Evolutionary conservation across 53 echinoderm and acorn worm species (phyloP).

Genomic region (Pentamera pediparva): DNA sequence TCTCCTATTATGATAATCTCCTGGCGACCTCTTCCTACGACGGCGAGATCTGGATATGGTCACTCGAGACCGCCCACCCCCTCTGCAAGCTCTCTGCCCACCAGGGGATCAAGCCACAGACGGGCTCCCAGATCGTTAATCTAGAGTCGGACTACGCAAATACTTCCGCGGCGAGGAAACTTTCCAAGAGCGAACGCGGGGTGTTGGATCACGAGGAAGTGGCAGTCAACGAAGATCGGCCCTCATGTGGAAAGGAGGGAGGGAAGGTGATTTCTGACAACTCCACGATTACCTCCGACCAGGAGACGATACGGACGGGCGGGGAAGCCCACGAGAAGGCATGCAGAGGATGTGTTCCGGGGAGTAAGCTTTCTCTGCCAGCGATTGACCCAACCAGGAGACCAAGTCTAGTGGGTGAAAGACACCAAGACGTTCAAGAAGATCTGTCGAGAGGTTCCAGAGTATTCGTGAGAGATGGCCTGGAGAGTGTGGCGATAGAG

Average conservation of each 20-base stretch:
- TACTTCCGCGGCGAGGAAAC: not conserved
- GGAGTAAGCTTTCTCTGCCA: constrained; percentile 19
- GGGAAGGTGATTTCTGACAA: too few relatives aligned
- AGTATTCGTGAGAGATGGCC: too few relatives aligned
- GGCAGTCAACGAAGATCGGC: not conserved
- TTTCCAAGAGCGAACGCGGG: not conserved
- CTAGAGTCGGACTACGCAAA: constrained; percentile 14
- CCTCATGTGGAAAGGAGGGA: too few relatives aligned
- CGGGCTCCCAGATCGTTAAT: constrained; percentile 61
- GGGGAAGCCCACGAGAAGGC: not conserved
- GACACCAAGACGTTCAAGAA: not conserved
- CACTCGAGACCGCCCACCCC: constrained; percentile 83
- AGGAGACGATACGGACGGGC: not conserved
- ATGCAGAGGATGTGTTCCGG: not conserved
- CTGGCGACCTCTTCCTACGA: constrained; percentile 91
- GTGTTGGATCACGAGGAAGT: not conserved
- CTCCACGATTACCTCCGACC: not conserved
- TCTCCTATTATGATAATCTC: constrained; percentile 70
- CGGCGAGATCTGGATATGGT: constrained; percentile 96
- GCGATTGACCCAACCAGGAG: constrained; percentile 31
- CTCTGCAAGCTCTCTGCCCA: constrained; percentile 78
- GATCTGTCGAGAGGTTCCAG: too few relatives aligned
- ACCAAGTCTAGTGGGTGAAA: constrained; percentile 10
- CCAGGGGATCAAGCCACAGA: constrained; percentile 69
- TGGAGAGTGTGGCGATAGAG: too few relatives aligned